These are phyloP conservation scores for Allygus modestus DNA, from an alignment of 2,888 invertebrate species.

Conservation along the genomic window DNA sequence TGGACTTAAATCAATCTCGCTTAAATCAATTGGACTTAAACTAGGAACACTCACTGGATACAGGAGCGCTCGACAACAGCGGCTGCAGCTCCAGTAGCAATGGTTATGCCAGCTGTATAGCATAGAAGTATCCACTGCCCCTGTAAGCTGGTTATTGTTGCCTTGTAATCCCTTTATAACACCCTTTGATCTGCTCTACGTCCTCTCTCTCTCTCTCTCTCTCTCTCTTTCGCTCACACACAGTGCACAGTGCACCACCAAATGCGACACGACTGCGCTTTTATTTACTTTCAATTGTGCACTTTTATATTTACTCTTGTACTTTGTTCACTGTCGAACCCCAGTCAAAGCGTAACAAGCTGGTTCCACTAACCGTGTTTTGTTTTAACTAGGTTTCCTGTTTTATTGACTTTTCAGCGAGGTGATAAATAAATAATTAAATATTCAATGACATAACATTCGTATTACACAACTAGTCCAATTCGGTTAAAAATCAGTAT, in stretches of 20 bases:
- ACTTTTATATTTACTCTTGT: conserved; percentile 38
- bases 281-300: conserved; percentile 54
- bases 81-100: not conserved
- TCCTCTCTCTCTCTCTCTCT: not conserved
- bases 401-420: not conserved
- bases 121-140: not conserved
- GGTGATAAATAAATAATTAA: not conserved
- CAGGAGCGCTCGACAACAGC: too few relatives aligned
- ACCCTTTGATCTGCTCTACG: conserved; percentile 32
- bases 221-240: not conserved
- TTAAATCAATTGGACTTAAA: too few relatives aligned
- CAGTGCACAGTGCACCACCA: conserved; percentile 17
- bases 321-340: conserved; percentile 30
- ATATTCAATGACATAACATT: too few relatives aligned
- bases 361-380: not conserved
- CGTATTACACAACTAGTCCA: too few relatives aligned
- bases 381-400: conserved; percentile 13
- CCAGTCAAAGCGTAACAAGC: not conserved
- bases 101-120: not conserved
- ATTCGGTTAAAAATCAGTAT: too few relatives aligned
- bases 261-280: conserved; percentile 19
- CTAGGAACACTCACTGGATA: too few relatives aligned
- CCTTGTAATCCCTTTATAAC: conserved; percentile 50
- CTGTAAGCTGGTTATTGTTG: conserved; percentile 33
- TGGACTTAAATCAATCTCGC: too few relatives aligned